phyloP scores from a whole-genome alignment of 2,888 invertebrate species.

The Nesidiocoris tenuis region DNA sequence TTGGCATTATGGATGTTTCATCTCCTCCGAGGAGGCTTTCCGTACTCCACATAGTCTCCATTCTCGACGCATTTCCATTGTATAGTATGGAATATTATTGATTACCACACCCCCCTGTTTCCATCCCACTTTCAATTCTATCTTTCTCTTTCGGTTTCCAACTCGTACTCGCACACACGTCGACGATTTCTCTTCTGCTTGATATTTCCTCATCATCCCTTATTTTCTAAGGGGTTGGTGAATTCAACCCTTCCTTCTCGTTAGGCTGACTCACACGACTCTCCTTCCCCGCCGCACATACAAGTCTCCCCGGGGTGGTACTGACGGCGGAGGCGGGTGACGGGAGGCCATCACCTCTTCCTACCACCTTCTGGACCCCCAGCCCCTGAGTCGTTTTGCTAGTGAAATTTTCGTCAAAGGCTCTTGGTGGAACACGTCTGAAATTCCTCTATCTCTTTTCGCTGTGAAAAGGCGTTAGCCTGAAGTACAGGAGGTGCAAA shows the following conservation, averaged over 20 bases:
- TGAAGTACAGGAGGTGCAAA: neutral
- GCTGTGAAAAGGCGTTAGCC: neutral
- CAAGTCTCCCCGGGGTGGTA: conserved; percentile 17
- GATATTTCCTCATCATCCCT: conserved; percentile 50
- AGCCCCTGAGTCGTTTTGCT: neutral
- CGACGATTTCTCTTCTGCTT: conserved; percentile 25
- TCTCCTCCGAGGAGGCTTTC: neutral
- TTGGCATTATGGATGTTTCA: conserved; percentile 38
- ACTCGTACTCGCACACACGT: conserved; percentile 4
- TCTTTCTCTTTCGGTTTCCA: conserved; percentile 34
- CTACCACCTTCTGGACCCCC: no score
- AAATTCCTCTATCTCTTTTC: conserved; percentile 16
- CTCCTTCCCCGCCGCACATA: conserved; percentile 41
- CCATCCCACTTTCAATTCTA: neutral
- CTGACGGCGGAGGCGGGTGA: conserved; percentile 14
- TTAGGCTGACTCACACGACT: conserved; percentile 30
- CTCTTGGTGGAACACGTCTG: neutral
- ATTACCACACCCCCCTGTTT: conserved; percentile 46
- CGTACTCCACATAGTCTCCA: neutral
- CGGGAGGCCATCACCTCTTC: no score
- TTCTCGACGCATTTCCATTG: conserved; percentile 35
- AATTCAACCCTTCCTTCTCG: conserved; percentile 47
- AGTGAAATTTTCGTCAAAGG: neutral
- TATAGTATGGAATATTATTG: conserved; percentile 49
- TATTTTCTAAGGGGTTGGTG: conserved; percentile 51